A percentile compares a stretch with the other conserved stretches of the same genome.
These are phyloP conservation scores for Pterois miles DNA, from an alignment of 2,797 vertebrate genomes.

Conservation along the genomic window DNA sequence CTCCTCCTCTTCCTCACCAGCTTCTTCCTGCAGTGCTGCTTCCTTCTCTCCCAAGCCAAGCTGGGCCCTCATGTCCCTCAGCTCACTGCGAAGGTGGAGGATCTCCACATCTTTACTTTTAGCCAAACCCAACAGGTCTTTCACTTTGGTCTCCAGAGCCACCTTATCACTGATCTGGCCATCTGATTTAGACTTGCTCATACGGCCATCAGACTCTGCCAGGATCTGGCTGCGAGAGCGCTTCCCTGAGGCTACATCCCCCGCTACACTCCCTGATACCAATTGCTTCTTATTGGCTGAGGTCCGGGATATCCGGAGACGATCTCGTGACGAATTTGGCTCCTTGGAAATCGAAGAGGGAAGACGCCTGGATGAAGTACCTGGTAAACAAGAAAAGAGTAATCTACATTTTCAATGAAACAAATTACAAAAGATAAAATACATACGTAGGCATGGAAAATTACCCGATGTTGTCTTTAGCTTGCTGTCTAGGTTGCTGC, in stretches of 20 bases:
- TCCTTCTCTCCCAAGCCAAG: constrained; percentile 86
- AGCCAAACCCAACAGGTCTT: constrained; percentile 91
- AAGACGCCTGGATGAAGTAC: constrained; percentile 85
- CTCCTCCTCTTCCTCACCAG: constrained; percentile 54
- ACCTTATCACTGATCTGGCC: constrained; percentile 94
- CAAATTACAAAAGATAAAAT: neutral
- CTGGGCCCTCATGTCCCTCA: constrained; percentile 92
- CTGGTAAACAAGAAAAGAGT: constrained; percentile 45
- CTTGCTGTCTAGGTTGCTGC: constrained; percentile 84
- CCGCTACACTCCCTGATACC: constrained; percentile 49
- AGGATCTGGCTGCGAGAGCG: constrained; percentile 86
- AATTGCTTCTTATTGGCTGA: constrained; percentile 89
- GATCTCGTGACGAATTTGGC: constrained; percentile 88
- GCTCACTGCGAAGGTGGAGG: constrained; percentile 89
- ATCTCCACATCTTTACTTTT: constrained; percentile 97
- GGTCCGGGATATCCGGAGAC: constrained; percentile 87
- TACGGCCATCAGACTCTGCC: constrained; percentile 87
- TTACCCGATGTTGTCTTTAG: constrained; percentile 85
- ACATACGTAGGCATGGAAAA: neutral
- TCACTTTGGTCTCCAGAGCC: constrained; percentile 92
- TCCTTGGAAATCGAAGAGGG: constrained; percentile 89
- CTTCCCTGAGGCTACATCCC: constrained; percentile 81
- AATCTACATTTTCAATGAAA: neutral
- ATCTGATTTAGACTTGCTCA: constrained; percentile 97
- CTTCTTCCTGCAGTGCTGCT: constrained; percentile 39